These are phyloP conservation scores for Echiichthys vipera DNA, from an alignment of 2,797 vertebrate species.

Conservation along the genomic window DNA sequence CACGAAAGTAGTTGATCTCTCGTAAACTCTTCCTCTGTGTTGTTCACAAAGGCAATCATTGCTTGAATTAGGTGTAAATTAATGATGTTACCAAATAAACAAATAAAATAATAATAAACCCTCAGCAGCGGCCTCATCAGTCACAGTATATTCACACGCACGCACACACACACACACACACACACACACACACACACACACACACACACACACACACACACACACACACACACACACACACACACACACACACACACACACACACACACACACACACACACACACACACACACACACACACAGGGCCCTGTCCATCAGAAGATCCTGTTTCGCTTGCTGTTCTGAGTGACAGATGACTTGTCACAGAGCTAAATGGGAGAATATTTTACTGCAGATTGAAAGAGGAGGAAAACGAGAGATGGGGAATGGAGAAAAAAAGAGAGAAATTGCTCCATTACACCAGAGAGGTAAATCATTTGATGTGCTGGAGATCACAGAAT, in stretches of 20 bases:
- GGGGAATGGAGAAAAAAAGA: conserved; percentile 58
- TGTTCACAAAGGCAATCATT: background rate
- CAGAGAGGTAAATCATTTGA: conserved; percentile 84
- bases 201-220: background rate
- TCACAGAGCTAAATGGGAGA: conserved; percentile 77
- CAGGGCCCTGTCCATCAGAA: conserved; percentile 54
- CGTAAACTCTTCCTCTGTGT: background rate
- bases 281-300: conserved; percentile 21
- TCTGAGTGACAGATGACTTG: conserved; percentile 80
- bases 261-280: conserved; percentile 11
- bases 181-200: background rate
- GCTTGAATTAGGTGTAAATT: conserved; percentile 1
- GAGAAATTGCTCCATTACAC: conserved; percentile 85
- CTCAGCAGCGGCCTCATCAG: conserved; percentile 10
- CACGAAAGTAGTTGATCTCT: conserved; percentile 26
- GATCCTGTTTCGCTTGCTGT: conserved; percentile 55
- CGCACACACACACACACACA: background rate
- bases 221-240: background rate
- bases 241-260: background rate
- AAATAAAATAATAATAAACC: conserved; percentile 24
- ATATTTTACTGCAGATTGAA: conserved; percentile 81
- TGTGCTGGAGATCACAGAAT: conserved; percentile 75
- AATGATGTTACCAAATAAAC: conserved; percentile 18
- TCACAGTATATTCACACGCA: background rate
- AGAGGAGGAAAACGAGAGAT: conserved; percentile 61